These are phyloP conservation scores for Yoshiicerus persimilis DNA, from an alignment of 1,140 invertebrate genomes.

Conservation along the genomic window DNA sequence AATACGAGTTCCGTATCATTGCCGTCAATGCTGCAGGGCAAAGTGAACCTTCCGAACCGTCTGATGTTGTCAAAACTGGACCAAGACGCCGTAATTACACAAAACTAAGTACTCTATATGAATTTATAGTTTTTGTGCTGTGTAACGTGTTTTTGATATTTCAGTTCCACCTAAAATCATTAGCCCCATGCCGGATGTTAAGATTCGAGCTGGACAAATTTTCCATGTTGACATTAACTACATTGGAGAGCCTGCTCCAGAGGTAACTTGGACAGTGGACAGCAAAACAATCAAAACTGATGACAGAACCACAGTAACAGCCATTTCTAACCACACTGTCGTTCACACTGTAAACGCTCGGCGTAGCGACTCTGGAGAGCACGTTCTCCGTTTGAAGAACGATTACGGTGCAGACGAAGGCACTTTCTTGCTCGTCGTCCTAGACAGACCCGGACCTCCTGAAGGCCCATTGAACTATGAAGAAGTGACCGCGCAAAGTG, in stretches of 20 bases:
- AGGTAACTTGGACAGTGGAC: slow-evolving; percentile 80
- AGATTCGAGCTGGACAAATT: slow-evolving; percentile 88
- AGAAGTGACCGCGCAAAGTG: slow-evolving; percentile 84
- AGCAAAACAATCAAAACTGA: slow-evolving; percentile 71
- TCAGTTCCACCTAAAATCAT: slow-evolving; percentile 87
- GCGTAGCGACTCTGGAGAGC: slow-evolving; percentile 78
- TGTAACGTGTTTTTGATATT: slow-evolving; percentile 45
- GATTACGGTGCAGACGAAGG: slow-evolving; percentile 88
- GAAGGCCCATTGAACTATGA: slow-evolving; percentile 86
- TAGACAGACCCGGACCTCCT: slow-evolving; percentile 83
- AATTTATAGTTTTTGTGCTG: neutral
- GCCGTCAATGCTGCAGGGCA: slow-evolving; percentile 94
- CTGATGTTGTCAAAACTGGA: slow-evolving; percentile 82
- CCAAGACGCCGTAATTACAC: slow-evolving; percentile 70
- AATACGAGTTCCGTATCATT: slow-evolving; percentile 94
- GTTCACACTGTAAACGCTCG: slow-evolving; percentile 87
- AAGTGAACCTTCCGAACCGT: slow-evolving; percentile 92
- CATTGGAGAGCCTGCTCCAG: slow-evolving; percentile 84
- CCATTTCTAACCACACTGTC: slow-evolving; percentile 87
- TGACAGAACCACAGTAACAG: slow-evolving; percentile 80
- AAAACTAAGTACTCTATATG: neutral
- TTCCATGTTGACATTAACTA: slow-evolving; percentile 91
- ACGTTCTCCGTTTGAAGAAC: slow-evolving; percentile 80
- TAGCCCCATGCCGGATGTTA: slow-evolving; percentile 81
- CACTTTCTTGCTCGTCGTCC: slow-evolving; percentile 80